Percentiles rank a stretch among this genome's conserved stretches.
phyloP scores from a whole-genome alignment of 2,797 vertebrate genomes.

The Rhadinocentrus ornatus region DNA sequence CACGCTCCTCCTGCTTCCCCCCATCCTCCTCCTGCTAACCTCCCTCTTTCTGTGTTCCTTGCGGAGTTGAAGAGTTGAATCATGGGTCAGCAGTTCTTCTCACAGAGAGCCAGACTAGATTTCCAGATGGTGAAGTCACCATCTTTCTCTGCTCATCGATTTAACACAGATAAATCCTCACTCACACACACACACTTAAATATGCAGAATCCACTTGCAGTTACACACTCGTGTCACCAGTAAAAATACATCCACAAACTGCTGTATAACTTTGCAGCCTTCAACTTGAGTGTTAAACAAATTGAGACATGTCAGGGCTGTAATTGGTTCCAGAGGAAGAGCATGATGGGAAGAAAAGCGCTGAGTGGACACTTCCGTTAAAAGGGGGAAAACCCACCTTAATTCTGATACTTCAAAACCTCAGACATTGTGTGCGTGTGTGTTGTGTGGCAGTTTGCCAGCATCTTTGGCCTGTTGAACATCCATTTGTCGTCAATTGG shows the following conservation, averaged over 20 bases:
- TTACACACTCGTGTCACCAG: background rate
- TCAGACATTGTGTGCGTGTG: constrained; percentile 20
- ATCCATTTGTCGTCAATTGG: constrained; percentile 35
- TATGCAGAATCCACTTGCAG: background rate
- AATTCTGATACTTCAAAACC: constrained; percentile 30
- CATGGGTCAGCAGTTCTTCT: constrained; percentile 90
- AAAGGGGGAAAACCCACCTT: constrained; percentile 46
- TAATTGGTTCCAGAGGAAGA: constrained; percentile 55
- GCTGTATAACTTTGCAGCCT: background rate
- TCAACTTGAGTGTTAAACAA: constrained; percentile 23
- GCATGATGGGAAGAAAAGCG: constrained; percentile 53
- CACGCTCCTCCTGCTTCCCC: constrained; percentile 21
- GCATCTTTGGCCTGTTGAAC: constrained; percentile 27
- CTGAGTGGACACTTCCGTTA: constrained; percentile 70
- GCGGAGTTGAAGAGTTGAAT: constrained; percentile 90
- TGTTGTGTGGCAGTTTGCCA: constrained; percentile 45
- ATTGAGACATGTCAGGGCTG: constrained; percentile 41
- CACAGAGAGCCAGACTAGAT: constrained; percentile 87
- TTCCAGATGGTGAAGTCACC: constrained; percentile 92
- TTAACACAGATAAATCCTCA: constrained; percentile 68
- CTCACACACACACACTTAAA: background rate
- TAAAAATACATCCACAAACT: background rate
- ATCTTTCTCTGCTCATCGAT: constrained; percentile 91
- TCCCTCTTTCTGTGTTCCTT: constrained; percentile 40
- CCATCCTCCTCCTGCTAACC: constrained; percentile 20